phyloP scores from a whole-genome alignment of 1,140 invertebrate genomes.

The Tetragonula clypearis region DNA sequence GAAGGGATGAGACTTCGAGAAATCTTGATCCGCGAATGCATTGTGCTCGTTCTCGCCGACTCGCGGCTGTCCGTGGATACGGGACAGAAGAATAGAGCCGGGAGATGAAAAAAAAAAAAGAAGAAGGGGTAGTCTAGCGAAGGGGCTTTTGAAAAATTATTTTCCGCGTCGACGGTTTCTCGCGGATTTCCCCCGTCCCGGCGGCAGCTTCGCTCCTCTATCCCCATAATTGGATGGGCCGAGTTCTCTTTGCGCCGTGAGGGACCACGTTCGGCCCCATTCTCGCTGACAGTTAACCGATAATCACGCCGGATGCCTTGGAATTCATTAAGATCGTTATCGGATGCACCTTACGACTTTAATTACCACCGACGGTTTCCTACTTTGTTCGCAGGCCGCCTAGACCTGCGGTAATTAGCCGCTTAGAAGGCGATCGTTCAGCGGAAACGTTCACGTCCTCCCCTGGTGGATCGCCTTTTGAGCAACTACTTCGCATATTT shows the following conservation, averaged over 20 bases:
- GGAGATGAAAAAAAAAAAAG: slow-evolving; percentile 37
- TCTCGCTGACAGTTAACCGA: slow-evolving; percentile 55
- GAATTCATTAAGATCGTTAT: slow-evolving; percentile 64
- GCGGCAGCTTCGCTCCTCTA: neutral
- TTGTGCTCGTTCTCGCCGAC: neutral
- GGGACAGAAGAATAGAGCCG: slow-evolving; percentile 22
- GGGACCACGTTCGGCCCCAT: slow-evolving; percentile 14
- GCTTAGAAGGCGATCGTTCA: slow-evolving; percentile 19
- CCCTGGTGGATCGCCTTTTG: neutral
- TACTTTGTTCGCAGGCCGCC: slow-evolving; percentile 3
- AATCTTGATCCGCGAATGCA: slow-evolving; percentile 3
- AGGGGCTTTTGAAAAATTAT: slow-evolving; percentile 62
- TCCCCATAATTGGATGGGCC: slow-evolving; percentile 54
- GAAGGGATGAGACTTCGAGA: slow-evolving; percentile 13
- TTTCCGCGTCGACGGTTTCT: slow-evolving; percentile 44
- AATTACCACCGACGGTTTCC: slow-evolving; percentile 41
- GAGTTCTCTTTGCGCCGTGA: slow-evolving; percentile 1
- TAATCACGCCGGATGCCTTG: slow-evolving; percentile 48
- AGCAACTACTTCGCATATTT: neutral
- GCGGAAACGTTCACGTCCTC: neutral
- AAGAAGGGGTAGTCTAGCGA: slow-evolving; percentile 8
- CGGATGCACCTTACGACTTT: slow-evolving; percentile 42
- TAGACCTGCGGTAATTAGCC: slow-evolving; percentile 22
- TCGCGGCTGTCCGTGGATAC: neutral
- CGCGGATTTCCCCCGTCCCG: slow-evolving; percentile 24